Evolutionary conservation across 64 coral and sea anemone species (phyloP), one percentile per base, ranked within the genome.

Genomic region (Pocillopora verrucosa): DNA sequence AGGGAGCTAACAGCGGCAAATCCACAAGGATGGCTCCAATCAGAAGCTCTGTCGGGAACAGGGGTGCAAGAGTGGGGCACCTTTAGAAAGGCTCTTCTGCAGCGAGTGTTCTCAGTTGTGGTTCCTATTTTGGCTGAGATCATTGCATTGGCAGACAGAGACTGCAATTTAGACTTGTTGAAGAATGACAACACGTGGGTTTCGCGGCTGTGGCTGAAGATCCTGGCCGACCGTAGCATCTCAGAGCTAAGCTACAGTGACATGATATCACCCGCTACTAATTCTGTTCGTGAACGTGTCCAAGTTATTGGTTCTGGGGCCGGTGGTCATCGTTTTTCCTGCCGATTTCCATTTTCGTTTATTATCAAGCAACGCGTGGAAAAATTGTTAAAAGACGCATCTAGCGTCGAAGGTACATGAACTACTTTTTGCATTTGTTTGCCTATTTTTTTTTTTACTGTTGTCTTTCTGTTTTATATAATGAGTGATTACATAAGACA

Each of bases 291-390:
- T 20, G 45, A 59, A 12, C 94, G 89, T 76, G 86, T 87, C 60
- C 78, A 75, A 5, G 89, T 89, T 60, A 72, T 83, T 34, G 80
- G 80, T 4, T 95, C 94, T 36, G 94, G 94, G 14, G 76, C 78
- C 61, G 94, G 87, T 34, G 83, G 73, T 56, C 94, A 95, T 17
- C 58, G 11, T 2, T 95, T 92, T 60, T 61, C 22, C 9, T 92
- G 94, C 79, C 73, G 36, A 34, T 95, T 95, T 89, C 94, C 94
- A 36, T 95, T 95, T 86, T 92, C 94, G 7, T 95, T 87, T 73
- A 72, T 95, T 9, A 76, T 95, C 17, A 91, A 92, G 79, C 85
- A 95, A 37, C 60, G 77, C 22, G 73, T 92, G 5, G 94, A 92
- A 34, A 74, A 88, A 62, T 45, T 92, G 60, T 87, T 84, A 25